Evolutionary conservation across 2,797 vertebrate genomes (phyloP).

Genomic region (Xenops minutus): DNA sequence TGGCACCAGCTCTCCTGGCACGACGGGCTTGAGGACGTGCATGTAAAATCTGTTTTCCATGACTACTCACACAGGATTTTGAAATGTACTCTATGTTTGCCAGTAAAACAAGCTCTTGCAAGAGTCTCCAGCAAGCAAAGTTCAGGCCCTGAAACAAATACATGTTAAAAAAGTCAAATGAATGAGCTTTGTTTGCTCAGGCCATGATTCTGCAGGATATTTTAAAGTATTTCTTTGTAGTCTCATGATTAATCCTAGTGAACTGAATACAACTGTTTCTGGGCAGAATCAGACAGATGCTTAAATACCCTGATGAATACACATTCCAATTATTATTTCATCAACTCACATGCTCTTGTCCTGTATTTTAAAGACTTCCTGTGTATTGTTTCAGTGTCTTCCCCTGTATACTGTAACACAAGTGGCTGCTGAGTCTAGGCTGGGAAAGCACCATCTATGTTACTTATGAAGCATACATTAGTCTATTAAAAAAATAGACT

Average conservation of each 20-base stretch:
- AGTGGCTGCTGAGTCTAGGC: not conserved
- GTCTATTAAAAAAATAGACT: not conserved
- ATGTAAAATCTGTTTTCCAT: constrained; percentile 38
- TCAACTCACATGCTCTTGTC: not conserved
- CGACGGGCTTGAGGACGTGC: not conserved
- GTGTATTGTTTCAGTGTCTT: not conserved
- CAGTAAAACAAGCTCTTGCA: constrained; percentile 12
- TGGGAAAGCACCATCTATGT: not conserved
- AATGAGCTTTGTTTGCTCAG: not conserved
- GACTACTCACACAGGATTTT: not conserved
- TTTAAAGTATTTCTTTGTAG: not conserved
- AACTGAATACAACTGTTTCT: not conserved
- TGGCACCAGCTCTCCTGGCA: not conserved
- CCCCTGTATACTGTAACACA: not conserved
- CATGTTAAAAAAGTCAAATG: not conserved
- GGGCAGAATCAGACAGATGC: not conserved
- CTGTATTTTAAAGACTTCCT: constrained; percentile 29
- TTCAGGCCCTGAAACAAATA: not conserved
- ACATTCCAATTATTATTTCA: constrained; percentile 18
- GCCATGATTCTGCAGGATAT: not conserved
- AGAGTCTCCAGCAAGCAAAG: not conserved
- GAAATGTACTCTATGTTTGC: not conserved
- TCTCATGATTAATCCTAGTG: not conserved
- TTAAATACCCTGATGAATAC: not conserved
- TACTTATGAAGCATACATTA: not conserved